Evolutionary conservation across 2,888 invertebrate genomes (phyloP), one percentile per base, ranked within the genome.

Genomic region (Acleris emargana): DNA sequence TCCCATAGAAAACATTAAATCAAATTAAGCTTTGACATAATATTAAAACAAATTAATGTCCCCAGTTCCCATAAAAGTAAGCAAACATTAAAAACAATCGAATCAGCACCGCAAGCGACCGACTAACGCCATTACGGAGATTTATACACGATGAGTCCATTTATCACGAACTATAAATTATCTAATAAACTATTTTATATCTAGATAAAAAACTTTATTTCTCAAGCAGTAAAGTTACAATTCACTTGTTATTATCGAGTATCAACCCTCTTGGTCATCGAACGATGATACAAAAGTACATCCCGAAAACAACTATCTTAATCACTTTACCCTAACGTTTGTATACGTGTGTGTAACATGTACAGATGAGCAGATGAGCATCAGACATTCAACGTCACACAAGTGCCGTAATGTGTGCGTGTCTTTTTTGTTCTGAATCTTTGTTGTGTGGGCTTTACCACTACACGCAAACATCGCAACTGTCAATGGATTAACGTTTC

Each of bases 121-220:
- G 49, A 49, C 62, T 82, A 82, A 86, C 87, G 82, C 75, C 83
- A 86, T 89, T 86, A 84, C 75, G 67, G 78, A 84, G 88, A 89
- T 86, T 84, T 86, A 87, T 87, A 78, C 80, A 82, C 81, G 80
- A 84, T 83, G 88, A 86, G 86, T 87, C 86, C 83, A 89, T 88
- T 87, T 84, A 84, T 73, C 80, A 80, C 86, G 88, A 87, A 88
- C 90, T 87, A 89, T 91, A 88, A 88, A 90, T 90, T 87, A 88
- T 85, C 72, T 72, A 62, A 25, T n/a, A 22, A 51, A 55, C 47
- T 25, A 17, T n/a, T 16, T 47, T 6, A 55, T 20, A 16, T n/a
- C 5, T 13, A 45, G 6, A 9, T 22, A 16, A 22, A 7, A 45
- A 50, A 43, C 38, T 38, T 38, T 51, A 57, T 38, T 13, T 38